These are phyloP conservation scores for Tipula confusa DNA, from an alignment of 2,888 invertebrate genomes.

Conservation along the genomic window DNA sequence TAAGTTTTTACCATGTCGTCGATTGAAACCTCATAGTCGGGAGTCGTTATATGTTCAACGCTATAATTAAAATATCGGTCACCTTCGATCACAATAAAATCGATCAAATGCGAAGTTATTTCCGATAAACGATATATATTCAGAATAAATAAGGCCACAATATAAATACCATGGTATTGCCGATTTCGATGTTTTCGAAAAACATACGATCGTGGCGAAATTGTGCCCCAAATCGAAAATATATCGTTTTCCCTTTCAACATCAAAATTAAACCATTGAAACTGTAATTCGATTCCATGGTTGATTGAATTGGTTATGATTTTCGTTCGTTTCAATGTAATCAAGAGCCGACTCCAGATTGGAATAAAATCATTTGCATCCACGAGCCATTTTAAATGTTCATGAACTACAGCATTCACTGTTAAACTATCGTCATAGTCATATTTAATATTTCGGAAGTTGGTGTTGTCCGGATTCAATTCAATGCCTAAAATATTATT, in stretches of 20 bases:
- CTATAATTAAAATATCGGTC: slow-evolving; percentile 56
- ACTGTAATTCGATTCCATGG: slow-evolving; percentile 28
- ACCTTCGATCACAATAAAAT: slow-evolving; percentile 59
- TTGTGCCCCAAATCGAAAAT: slow-evolving; percentile 63
- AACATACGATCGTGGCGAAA: slow-evolving; percentile 58
- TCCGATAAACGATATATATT: slow-evolving; percentile 58
- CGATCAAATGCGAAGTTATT: slow-evolving; percentile 60
- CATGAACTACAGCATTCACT: background rate
- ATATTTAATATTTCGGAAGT: background rate
- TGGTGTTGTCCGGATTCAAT: background rate
- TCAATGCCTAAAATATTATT: background rate
- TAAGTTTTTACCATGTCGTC: slow-evolving; percentile 56
- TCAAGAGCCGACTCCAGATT: slow-evolving; percentile 44
- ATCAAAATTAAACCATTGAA: slow-evolving; percentile 63
- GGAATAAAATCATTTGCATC: slow-evolving; percentile 38
- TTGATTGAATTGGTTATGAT: slow-evolving; percentile 41
- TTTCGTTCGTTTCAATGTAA: slow-evolving; percentile 41
- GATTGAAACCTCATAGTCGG: slow-evolving; percentile 56
- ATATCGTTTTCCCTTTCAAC: slow-evolving; percentile 64
- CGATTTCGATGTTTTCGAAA: slow-evolving; percentile 58
- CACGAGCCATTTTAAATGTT: background rate
- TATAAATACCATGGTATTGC: slow-evolving; percentile 59
- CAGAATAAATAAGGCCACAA: slow-evolving; percentile 57
- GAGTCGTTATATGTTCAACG: slow-evolving; percentile 48
- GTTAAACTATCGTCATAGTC: background rate